phyloP scores from a whole-genome alignment of 1,140 invertebrate species.

The Sarcophaga peregrina region DNA sequence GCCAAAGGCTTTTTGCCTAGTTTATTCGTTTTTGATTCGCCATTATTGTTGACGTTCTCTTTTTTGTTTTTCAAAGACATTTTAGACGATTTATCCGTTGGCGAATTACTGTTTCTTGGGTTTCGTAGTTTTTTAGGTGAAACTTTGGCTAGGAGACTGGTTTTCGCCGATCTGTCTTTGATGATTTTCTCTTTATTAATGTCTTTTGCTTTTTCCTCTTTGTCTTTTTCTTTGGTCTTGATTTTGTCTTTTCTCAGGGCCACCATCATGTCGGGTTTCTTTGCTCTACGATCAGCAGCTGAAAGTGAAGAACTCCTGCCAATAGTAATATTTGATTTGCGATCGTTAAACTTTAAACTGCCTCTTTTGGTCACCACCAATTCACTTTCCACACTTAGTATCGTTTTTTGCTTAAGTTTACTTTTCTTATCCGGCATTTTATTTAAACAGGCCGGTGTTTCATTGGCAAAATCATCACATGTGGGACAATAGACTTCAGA shows the following conservation, averaged over 20 bases:
- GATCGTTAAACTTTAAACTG: constrained; percentile 52
- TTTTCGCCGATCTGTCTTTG: constrained; percentile 48
- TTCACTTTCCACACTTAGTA: constrained; percentile 64
- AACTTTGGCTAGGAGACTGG: constrained; percentile 54
- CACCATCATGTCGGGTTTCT: constrained; percentile 43
- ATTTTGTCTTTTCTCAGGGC: constrained; percentile 49
- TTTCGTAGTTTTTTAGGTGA: constrained; percentile 56
- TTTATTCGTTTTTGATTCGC: constrained; percentile 48
- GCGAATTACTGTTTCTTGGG: not conserved
- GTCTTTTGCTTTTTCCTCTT: constrained; percentile 51
- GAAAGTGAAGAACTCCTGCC: constrained; percentile 59
- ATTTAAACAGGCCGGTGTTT: constrained; percentile 68
- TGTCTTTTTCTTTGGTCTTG: constrained; percentile 53
- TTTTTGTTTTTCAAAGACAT: constrained; percentile 38
- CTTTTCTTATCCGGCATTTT: constrained; percentile 66
- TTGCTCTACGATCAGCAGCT: constrained; percentile 56
- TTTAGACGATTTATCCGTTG: constrained; percentile 43
- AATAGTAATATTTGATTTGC: constrained; percentile 47
- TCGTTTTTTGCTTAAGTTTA: constrained; percentile 60
- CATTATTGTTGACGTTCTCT: constrained; percentile 45
- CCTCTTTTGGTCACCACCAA: constrained; percentile 57
- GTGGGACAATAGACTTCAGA: constrained; percentile 67
- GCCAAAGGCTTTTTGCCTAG: constrained; percentile 27
- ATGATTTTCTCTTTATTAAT: constrained; percentile 51
- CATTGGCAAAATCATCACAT: constrained; percentile 66